Conservation (phyloP, 2,113 vertebrate species). For the Lepus timidus region DNA sequence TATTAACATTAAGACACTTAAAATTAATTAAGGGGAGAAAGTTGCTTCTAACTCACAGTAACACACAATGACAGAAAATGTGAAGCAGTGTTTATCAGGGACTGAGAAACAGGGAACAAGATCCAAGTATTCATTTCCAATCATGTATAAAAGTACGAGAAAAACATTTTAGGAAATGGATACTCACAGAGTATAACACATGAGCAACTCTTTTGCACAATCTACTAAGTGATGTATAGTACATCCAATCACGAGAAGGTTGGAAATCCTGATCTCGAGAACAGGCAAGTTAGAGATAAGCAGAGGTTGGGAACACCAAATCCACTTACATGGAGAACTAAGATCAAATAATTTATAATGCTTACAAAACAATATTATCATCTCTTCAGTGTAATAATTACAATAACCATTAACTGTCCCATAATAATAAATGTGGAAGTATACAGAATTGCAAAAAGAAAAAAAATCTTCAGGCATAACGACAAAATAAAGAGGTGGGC, state of each 20-base stretch:
- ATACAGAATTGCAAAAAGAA: neutral
- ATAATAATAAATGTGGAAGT: constrained; percentile 25
- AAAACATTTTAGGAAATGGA: neutral
- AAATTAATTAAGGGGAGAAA: neutral
- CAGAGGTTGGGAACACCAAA: neutral
- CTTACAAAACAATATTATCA: constrained; percentile 9
- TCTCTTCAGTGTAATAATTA: neutral
- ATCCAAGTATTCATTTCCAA: neutral
- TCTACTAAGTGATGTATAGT: neutral
- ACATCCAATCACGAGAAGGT: neutral
- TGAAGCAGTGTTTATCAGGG: neutral
- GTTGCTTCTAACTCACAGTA: neutral
- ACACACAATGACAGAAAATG: neutral
- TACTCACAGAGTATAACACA: neutral
- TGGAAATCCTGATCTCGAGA: constrained; percentile 29
- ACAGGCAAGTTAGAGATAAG: neutral
- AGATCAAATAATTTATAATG: neutral
- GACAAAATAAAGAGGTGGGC: neutral
- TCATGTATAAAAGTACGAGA: neutral
- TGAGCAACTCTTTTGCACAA: neutral
- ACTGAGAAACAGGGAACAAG: neutral
- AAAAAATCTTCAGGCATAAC: neutral
- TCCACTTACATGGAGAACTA: neutral
- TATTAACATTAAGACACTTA: constrained; percentile 21
- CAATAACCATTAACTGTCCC: neutral